Evolutionary conservation across 2,113 vertebrate genomes (phyloP), one percentile per base, ranked within the genome.

Genomic region (Pseudonaja textilis): DNA sequence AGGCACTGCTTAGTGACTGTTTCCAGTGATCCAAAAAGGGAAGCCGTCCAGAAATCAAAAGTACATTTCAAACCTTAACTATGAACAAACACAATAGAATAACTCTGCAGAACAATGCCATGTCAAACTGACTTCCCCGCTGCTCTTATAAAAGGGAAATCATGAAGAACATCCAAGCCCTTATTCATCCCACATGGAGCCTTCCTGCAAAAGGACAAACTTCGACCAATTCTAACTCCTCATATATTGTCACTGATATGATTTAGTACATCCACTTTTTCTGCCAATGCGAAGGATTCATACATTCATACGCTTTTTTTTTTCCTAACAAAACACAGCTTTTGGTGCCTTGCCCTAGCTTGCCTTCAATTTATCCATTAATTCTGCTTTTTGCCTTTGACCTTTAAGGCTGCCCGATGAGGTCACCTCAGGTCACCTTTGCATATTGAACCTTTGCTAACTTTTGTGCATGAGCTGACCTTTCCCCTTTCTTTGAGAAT

Each of bases 11-110:
- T 50, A 50, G 90, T 85, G 0, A 34, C 50, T 45, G 54, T 85
- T 85, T 50, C 55, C 5, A 69, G 61, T 88, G 45, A 93, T 92
- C 54, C 89, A 91, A 81, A 92, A 6, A 22, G 22, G 89, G 55
- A 93, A 94, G 14, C 42, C 52, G 54, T 55, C 59, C 64, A 85
- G 64, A 55, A 89, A 61, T 42, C 42, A 57, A 56, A 89, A 93
- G 81, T 85, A 34, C 74, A 86, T 91, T 94, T 93, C 87, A 93
- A 89, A 91, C 86, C 34, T 56, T 47, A 89, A 90, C 86, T 64
- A 34, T 42, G 89, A 89, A 57, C 45, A 92, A 87, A 91, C 81
- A 90, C 81, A 93, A 91, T 39, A 26, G 29, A 47, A 92, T 91
- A 91, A 89, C 56, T 59, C n/a, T 39, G 34, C 22, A 56, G 74